Evolutionary conservation across 2,113 vertebrate species (phyloP).

Genomic region (Nannobrachium achirus): DNA sequence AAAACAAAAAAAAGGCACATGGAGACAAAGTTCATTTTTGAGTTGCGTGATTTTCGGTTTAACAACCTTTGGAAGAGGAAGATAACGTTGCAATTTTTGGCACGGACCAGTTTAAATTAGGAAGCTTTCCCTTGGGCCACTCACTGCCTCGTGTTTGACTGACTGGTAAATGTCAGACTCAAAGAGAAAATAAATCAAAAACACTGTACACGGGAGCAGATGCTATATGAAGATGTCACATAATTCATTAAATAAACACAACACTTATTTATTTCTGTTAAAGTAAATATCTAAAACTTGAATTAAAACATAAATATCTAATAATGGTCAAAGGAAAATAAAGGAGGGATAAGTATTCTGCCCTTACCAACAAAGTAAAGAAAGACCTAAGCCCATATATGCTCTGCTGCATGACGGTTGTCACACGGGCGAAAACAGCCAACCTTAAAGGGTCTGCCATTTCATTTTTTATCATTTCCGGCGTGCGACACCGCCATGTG

Average conservation of each 20-base stretch:
- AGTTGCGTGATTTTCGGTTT: background rate
- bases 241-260: background rate
- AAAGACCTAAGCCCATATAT: background rate
- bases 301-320: slow-evolving; percentile 59
- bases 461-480: too few relatives aligned
- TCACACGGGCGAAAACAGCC: slow-evolving; percentile 35
- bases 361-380: slow-evolving; percentile 14
- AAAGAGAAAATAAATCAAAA: slow-evolving; percentile 15
- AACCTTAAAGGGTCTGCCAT: background rate
- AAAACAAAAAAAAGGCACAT: slow-evolving; percentile 20
- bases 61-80: slow-evolving; percentile 25
- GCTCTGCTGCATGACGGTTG: too few relatives aligned
- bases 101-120: too few relatives aligned
- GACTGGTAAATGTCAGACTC: background rate
- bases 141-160: background rate
- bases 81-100: background rate
- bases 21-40: background rate
- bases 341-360: slow-evolving; percentile 13
- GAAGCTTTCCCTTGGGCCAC: too few relatives aligned
- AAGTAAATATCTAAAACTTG: slow-evolving; percentile 14
- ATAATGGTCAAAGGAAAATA: slow-evolving; percentile 31
- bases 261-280: background rate
- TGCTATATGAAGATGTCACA: background rate
- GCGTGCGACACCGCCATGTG: too few relatives aligned
- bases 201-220: slow-evolving; percentile 20